Evolutionary conservation across 1,140 invertebrate genomes (phyloP), one percentile per base, ranked within the genome.

Genomic region (Drosophila oshimai): DNA sequence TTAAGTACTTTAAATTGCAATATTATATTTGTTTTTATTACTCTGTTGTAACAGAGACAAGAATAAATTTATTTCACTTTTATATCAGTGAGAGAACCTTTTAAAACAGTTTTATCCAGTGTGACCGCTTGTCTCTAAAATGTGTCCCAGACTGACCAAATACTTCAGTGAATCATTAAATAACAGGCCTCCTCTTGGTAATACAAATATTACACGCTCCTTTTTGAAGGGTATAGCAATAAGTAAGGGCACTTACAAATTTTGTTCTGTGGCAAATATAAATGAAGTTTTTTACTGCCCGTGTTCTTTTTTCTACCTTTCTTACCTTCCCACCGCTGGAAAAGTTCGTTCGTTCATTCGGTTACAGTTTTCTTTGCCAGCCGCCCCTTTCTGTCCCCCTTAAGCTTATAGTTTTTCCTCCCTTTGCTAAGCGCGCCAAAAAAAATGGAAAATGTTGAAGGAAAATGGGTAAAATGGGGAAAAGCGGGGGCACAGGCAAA

Each of bases 231-330:
- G 41, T 45, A 31, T 39, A 24, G 12, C 33, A 18, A 49, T n/a
- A 28, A 34, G 6, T 36, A 26, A 10, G 53, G 18, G 46, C 74
- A 70, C 62, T 74, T 77, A 47, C 44, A 62, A 62, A 69, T 79
- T 84, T 79, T 57, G 68, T 74, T 68, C 64, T 61, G 46, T 75
- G 51, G 41, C 79, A 84, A 83, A 84, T 86, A 86, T 62, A 79
- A 84, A 79, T 84, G 65, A 75, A 72, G 64, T 74, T 86, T 86
- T 86, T 86, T 64, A 22, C 37, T 45, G 33, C 22, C 57, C 18
- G 15, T 42, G 13, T 33, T 47, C 15, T 17, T 33, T 26, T 61
- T 49, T 51, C 33, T 45, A 50, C 55, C 29, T 65, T 51, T 58
- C 58, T 61, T 61, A 61, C 57, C 58, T 42, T 29, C 49, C 34